Evolutionary conservation across 1,140 invertebrate genomes (phyloP).

Genomic region (Drosophila repletoides): DNA sequence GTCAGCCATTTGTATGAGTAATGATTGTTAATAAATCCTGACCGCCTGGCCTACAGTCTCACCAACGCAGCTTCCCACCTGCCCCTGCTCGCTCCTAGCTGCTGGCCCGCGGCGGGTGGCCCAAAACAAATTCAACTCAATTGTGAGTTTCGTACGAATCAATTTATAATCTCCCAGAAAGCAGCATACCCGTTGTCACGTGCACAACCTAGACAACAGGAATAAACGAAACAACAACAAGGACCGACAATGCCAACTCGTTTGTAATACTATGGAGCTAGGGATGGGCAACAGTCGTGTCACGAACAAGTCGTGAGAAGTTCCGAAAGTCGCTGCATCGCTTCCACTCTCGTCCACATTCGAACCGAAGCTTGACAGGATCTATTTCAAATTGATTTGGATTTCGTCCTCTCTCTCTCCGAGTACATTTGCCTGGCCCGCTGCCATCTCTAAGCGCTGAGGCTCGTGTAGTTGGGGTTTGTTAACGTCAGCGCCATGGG

Average conservation of each 20-base stretch:
- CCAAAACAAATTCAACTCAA: constrained; percentile 78
- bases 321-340: too few relatives aligned
- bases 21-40: constrained; percentile 80
- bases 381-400: too few relatives aligned
- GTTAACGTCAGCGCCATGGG: constrained; percentile 63
- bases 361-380: too few relatives aligned
- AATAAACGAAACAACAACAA: neutral
- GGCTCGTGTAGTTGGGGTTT: constrained; percentile 63
- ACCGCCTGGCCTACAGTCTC: constrained; percentile 5
- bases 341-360: too few relatives aligned
- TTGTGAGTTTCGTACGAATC: constrained; percentile 77
- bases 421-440: too few relatives aligned
- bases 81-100: constrained; percentile 10
- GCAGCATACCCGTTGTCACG: constrained; percentile 66
- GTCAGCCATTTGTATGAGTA: constrained; percentile 80
- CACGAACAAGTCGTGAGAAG: too few relatives aligned
- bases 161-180: constrained; percentile 74
- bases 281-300: too few relatives aligned
- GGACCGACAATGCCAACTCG: constrained; percentile 40
- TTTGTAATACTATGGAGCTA: constrained; percentile 50
- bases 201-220: constrained; percentile 52
- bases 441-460: neutral
- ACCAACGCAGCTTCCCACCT: too few relatives aligned
- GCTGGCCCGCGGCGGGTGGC: constrained; percentile 32
- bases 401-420: too few relatives aligned